phyloP scores from a whole-genome alignment of 2,113 vertebrate species.

The Neopipo cinnamomea region DNA sequence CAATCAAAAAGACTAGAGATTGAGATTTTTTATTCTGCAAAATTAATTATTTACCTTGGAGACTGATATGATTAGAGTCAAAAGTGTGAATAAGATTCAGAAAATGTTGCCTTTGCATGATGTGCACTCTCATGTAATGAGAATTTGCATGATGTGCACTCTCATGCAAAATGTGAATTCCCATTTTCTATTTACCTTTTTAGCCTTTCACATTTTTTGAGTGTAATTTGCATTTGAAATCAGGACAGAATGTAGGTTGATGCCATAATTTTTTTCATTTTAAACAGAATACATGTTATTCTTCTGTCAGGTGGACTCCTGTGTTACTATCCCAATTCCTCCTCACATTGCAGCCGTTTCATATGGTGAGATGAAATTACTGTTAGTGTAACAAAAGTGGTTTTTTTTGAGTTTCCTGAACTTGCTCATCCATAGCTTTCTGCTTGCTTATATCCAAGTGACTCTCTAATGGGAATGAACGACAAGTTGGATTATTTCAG shows the following conservation, averaged over 20 bases:
- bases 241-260: background rate
- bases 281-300: background rate
- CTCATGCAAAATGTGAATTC: background rate
- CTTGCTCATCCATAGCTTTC: background rate
- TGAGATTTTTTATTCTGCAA: background rate
- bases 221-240: background rate
- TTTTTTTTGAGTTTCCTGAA: background rate
- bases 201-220: background rate
- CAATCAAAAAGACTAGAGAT: background rate
- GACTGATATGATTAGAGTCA: background rate
- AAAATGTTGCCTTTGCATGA: background rate
- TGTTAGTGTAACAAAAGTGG: background rate
- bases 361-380: background rate
- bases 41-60: constrained; percentile 1
- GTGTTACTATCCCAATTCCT: background rate
- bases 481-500: background rate
- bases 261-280: background rate
- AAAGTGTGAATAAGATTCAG: background rate
- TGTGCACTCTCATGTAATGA: background rate
- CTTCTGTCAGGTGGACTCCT: background rate
- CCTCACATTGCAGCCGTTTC: background rate
- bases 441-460: background rate
- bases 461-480: background rate
- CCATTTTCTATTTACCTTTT: background rate
- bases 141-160: background rate